Conservation (phyloP, 2,113 vertebrate species). For the Sus scrofa region T2T-Sscrofa CM000825.6:82448001-82448500, state of each 20-base stretch:
- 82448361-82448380: slow-evolving; percentile 15
- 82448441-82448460: slow-evolving; percentile 73
- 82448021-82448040: neutral
- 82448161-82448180: neutral
- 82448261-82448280: neutral
- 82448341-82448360: neutral
- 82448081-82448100: neutral
- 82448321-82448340: neutral
- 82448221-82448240: neutral
- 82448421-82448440: slow-evolving; percentile 40
- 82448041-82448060: neutral
- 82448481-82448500: slow-evolving; percentile 66
- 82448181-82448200: neutral
- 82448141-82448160: neutral
- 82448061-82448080: neutral
- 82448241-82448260: neutral
- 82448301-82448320: neutral
- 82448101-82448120: neutral
- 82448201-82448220: neutral
- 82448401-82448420: slow-evolving; percentile 28
- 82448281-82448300: neutral
- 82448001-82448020: neutral
- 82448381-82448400: slow-evolving; percentile 53
- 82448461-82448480: slow-evolving; percentile 70
- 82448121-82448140: neutral